Conservation (phyloP, 2,888 invertebrate genomes). For the Drosophila algonquin region DNA sequence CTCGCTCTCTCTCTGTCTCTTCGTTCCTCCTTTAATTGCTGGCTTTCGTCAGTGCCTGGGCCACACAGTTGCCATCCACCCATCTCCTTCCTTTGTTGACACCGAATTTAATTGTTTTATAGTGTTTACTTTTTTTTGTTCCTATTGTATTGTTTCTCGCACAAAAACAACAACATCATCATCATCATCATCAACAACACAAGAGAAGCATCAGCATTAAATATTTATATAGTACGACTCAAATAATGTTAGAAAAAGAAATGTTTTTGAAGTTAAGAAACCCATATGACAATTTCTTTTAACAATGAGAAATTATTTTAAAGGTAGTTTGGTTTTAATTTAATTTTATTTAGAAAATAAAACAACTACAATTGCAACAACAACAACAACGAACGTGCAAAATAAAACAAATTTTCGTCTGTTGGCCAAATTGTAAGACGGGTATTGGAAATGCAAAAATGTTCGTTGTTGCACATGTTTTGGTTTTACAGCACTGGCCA, state of each 20-base stretch:
- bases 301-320: conserved; percentile 16
- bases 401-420: conserved; percentile 33
- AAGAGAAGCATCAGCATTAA: conserved; percentile 70
- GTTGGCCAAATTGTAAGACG: neutral
- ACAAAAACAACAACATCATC: conserved; percentile 78
- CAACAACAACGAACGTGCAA: conserved; percentile 77
- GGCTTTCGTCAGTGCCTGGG: conserved; percentile 5
- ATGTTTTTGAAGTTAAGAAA: conserved; percentile 4
- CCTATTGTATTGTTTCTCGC: conserved; percentile 40
- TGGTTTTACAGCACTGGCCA: neutral
- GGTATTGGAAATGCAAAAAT: neutral
- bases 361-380: conserved; percentile 59
- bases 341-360: neutral
- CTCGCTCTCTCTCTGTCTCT: conserved; percentile 20
- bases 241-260: conserved; percentile 27
- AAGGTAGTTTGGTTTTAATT: neutral
- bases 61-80: conserved; percentile 18
- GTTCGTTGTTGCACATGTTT: neutral
- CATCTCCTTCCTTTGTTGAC: conserved; percentile 27
- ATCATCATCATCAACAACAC: conserved; percentile 71
- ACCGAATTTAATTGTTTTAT: conserved; percentile 25
- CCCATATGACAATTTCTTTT: neutral
- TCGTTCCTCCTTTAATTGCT: conserved; percentile 10
- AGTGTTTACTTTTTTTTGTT: conserved; percentile 20
- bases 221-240: conserved; percentile 24